phyloP scores from a whole-genome alignment of 2,113 vertebrate species.

The Petromus typicus region DNA sequence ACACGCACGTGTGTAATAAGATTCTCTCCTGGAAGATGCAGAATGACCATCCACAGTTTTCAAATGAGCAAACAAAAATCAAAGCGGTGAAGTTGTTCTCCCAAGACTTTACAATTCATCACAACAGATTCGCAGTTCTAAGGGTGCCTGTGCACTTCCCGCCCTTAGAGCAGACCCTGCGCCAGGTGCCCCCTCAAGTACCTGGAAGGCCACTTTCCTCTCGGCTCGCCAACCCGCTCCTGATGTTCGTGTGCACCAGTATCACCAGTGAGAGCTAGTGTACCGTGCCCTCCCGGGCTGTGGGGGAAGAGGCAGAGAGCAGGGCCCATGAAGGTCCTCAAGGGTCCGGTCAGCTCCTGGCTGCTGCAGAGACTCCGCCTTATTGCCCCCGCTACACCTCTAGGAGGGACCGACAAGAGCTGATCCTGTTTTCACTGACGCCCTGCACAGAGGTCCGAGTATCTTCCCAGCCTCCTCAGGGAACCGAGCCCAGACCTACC shows the following conservation, averaged over 20 bases:
- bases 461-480: neutral
- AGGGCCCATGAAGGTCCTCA: neutral
- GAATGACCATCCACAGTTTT: neutral
- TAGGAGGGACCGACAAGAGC: neutral
- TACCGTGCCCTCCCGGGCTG: neutral
- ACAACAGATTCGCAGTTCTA: neutral
- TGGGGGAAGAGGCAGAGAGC: neutral
- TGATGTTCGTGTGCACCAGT: accelerated
- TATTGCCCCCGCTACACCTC: neutral
- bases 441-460: neutral
- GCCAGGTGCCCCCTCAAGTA: no score
- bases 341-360: neutral
- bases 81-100: neutral
- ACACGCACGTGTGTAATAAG: neutral
- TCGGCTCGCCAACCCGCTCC: neutral
- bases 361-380: neutral
- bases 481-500: neutral
- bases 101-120: neutral
- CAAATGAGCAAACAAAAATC: conserved; percentile 4
- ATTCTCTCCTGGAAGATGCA: neutral
- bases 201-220: neutral
- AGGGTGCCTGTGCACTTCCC: neutral
- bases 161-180: neutral
- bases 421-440: neutral
- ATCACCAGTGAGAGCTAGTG: neutral